Evolutionary conservation across 1,140 invertebrate genomes (phyloP).

Genomic region (Hycleus cichorii): DNA sequence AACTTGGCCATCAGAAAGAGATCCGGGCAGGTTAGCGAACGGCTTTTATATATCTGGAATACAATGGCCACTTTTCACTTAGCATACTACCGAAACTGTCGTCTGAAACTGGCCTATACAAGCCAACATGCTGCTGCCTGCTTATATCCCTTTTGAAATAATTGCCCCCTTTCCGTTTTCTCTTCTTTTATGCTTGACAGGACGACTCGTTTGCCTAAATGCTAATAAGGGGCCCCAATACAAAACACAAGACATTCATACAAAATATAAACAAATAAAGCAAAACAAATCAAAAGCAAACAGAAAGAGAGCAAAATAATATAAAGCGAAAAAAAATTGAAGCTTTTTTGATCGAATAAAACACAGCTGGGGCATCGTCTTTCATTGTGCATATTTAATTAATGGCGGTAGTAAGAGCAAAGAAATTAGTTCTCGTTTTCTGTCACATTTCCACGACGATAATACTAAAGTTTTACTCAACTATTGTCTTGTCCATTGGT

Average conservation of each 20-base stretch:
- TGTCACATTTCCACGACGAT: background rate
- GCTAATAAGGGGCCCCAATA: constrained; percentile 24
- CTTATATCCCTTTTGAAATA: constrained; percentile 23
- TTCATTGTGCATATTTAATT: too few relatives aligned
- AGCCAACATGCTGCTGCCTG: background rate
- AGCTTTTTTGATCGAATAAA: too few relatives aligned
- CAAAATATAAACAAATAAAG: background rate
- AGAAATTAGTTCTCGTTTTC: too few relatives aligned
- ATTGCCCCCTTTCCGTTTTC: constrained; percentile 25
- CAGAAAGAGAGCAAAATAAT: background rate
- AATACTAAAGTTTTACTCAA: constrained; percentile 9
- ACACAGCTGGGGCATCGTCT: too few relatives aligned
- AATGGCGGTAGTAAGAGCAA: too few relatives aligned
- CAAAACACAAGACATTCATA: background rate
- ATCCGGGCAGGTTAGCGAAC: background rate
- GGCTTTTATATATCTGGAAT: constrained; percentile 24
- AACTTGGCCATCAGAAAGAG: too few relatives aligned
- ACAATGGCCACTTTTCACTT: constrained; percentile 40
- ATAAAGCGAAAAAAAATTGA: too few relatives aligned
- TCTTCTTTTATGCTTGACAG: constrained; percentile 4
- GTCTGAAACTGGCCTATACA: constrained; percentile 20
- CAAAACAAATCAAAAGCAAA: too few relatives aligned
- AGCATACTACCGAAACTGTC: constrained; percentile 31
- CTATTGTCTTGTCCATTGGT: constrained; percentile 12
- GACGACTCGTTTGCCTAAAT: constrained; percentile 30